Percentiles rank a stretch among this genome's conserved stretches.
Conservation (phyloP, 2,113 vertebrate genomes). For the Thamnophis sirtalis region DNA sequence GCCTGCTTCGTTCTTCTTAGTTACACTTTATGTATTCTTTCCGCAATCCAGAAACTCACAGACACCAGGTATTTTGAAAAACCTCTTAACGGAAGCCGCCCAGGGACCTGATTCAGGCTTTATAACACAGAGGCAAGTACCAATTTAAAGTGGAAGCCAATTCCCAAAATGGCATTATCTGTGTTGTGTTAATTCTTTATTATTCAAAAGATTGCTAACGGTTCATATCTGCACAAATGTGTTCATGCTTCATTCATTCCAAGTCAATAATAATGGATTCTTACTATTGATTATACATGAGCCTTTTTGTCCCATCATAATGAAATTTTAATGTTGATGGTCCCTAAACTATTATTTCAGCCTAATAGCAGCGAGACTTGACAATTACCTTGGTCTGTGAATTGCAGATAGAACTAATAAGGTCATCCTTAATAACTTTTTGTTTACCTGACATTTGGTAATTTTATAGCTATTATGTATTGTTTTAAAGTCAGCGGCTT, state of each 20-base stretch:
- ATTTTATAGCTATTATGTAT: conserved; percentile 73
- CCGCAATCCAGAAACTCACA: conserved; percentile 18
- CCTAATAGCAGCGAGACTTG: conserved; percentile 79
- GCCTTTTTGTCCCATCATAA: conserved; percentile 89
- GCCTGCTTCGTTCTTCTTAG: background rate
- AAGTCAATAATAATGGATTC: conserved; percentile 83
- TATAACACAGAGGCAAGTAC: conserved; percentile 48
- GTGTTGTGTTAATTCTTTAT: conserved; percentile 67
- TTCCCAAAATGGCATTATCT: conserved; percentile 64
- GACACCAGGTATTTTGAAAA: conserved; percentile 36
- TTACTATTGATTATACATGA: conserved; percentile 90
- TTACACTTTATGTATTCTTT: background rate
- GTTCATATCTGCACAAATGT: conserved; percentile 61
- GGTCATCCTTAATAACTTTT: conserved; percentile 86
- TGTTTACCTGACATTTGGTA: conserved; percentile 82
- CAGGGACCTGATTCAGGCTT: conserved; percentile 44
- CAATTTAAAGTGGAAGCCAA: conserved; percentile 50
- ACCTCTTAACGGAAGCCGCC: conserved; percentile 44
- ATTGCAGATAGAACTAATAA: conserved; percentile 84
- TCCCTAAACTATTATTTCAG: conserved; percentile 80
- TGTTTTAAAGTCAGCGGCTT: conserved; percentile 59
- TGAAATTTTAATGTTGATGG: conserved; percentile 87
- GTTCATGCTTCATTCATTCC: conserved; percentile 68
- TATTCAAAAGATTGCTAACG: conserved; percentile 66
- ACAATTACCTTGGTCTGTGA: conserved; percentile 82